A percentile compares a stretch with the other conserved stretches of the same genome.
phyloP scores from a whole-genome alignment of 2,888 invertebrate genomes.

The Drosophila falleni region DNA sequence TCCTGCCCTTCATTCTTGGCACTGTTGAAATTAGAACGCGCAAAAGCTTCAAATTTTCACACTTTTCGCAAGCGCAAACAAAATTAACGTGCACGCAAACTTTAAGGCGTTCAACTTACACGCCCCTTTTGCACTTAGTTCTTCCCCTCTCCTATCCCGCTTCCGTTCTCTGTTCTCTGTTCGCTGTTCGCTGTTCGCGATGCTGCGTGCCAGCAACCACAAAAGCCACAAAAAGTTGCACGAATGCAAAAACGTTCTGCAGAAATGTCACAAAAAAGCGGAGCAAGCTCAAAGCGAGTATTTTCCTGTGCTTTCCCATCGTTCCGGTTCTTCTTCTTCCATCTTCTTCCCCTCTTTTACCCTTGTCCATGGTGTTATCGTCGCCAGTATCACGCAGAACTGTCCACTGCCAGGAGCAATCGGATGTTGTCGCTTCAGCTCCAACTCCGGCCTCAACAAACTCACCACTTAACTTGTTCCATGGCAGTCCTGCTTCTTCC shows the following conservation, averaged over 20 bases:
- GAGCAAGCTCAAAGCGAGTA: conserved; percentile 62
- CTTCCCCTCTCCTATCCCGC: not conserved
- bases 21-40: conserved; percentile 66
- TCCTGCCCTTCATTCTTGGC: conserved; percentile 27
- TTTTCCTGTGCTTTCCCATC: conserved; percentile 46
- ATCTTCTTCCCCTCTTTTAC: not conserved
- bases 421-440: conserved; percentile 54
- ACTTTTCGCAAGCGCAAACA: conserved; percentile 72
- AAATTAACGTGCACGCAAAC: conserved; percentile 71
- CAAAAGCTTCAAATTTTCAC: conserved; percentile 74
- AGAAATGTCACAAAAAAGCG: conserved; percentile 60
- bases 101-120: conserved; percentile 59
- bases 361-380: not conserved
- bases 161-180: conserved; percentile 8
- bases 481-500: conserved; percentile 24
- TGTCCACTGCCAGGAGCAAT: conserved; percentile 47
- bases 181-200: conserved; percentile 17
- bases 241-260: conserved; percentile 69
- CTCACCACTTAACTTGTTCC: conserved; percentile 10
- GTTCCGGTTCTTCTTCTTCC: conserved; percentile 27
- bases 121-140: conserved; percentile 26
- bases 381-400: conserved; percentile 36
- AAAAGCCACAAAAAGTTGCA: conserved; percentile 72
- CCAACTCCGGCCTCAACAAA: conserved; percentile 32
- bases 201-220: conserved; percentile 63